Conservation (phyloP, 2,797 vertebrate species). For the Cynopterus sphinx region DNA sequence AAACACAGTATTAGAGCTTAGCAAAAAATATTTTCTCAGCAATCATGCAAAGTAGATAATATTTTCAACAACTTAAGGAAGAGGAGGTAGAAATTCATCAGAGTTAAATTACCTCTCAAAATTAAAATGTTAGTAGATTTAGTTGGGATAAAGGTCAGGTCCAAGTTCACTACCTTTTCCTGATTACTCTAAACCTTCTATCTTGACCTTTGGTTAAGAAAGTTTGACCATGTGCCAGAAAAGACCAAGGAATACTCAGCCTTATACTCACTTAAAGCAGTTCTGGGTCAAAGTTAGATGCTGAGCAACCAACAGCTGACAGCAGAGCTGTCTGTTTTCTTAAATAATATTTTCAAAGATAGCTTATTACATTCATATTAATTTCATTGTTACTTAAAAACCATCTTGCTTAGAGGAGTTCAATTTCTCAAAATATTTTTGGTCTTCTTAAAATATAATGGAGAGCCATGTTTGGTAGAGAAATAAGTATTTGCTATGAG, state of each 20-base stretch:
- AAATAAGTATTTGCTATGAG: not conserved
- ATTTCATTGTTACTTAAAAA: not conserved
- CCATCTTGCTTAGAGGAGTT: not conserved
- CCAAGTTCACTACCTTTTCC: not conserved
- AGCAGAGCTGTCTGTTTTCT: not conserved
- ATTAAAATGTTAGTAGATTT: not conserved
- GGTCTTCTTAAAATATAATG: not conserved
- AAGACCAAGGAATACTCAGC: not conserved
- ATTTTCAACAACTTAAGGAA: not conserved
- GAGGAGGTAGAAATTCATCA: not conserved
- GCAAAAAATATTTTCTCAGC: not conserved
- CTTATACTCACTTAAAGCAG: not conserved
- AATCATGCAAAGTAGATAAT: not conserved
- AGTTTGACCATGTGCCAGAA: not conserved
- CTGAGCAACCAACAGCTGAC: not conserved
- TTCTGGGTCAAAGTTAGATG: not conserved
- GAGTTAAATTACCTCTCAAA: not conserved
- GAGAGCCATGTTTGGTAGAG: not conserved
- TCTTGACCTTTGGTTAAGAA: not conserved
- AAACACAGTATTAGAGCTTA: not conserved
- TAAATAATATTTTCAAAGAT: not conserved
- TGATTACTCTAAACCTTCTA: not conserved
- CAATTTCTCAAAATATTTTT: not conserved
- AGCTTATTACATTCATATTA: not conserved
- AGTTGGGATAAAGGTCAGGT: not conserved